Conservation (phyloP, 2,888 invertebrate genomes). For the Lepidocyrtoides sp. region DNA sequence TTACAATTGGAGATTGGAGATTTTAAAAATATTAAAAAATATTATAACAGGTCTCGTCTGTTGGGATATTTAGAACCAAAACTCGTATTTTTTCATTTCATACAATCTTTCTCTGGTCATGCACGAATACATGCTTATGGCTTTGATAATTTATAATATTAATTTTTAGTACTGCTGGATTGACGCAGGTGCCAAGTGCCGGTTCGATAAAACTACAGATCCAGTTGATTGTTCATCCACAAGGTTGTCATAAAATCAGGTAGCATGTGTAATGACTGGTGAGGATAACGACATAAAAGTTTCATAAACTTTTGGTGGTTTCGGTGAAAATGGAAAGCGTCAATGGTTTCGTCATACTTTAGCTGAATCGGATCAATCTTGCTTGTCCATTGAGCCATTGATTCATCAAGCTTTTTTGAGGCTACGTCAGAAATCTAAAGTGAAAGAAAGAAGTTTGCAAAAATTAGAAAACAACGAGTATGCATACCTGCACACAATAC, state of each 20-base stretch:
- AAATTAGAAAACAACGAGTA: background rate
- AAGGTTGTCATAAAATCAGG: conserved; percentile 61
- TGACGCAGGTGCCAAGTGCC: too few relatives aligned
- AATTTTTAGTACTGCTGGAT: too few relatives aligned
- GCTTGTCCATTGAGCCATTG: conserved; percentile 64
- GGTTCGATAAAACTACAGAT: background rate
- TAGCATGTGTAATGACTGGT: conserved; percentile 49
- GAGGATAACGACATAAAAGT: conserved; percentile 64
- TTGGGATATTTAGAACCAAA: too few relatives aligned
- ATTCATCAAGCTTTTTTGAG: conserved; percentile 10
- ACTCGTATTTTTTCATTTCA: too few relatives aligned
- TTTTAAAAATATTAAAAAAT: too few relatives aligned
- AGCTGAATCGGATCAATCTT: conserved; percentile 59
- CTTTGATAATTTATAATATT: too few relatives aligned
- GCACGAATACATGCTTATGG: too few relatives aligned
- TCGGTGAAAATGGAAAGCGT: conserved; percentile 70
- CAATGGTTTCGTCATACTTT: conserved; percentile 68
- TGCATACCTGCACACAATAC: too few relatives aligned
- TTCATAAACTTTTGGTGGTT: conserved; percentile 71
- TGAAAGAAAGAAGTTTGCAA: background rate
- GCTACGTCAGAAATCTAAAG: conserved; percentile 60
- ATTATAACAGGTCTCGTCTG: too few relatives aligned
- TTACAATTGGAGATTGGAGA: too few relatives aligned
- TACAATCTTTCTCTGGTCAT: too few relatives aligned
- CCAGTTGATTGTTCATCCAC: conserved; percentile 64